These are phyloP conservation scores for Parazoanthus swiftii DNA, from an alignment of 92 coral and sea anemone species.

Conservation along the genomic window DNA sequence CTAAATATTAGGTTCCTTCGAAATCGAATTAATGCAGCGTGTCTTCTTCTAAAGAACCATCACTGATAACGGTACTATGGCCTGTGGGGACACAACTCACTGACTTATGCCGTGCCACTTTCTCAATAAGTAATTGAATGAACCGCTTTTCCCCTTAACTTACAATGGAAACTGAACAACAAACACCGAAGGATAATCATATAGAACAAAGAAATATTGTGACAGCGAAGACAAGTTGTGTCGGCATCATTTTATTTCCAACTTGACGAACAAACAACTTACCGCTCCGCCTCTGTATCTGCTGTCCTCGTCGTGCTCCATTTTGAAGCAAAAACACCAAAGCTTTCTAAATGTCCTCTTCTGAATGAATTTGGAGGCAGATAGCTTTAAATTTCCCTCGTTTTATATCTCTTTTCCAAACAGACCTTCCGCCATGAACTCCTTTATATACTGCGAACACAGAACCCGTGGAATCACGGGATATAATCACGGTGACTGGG, in stretches of 20 bases:
- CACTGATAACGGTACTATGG: no score
- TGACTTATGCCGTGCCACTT: no score
- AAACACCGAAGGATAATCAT: neutral
- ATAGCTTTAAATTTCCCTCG: conserved; percentile 30
- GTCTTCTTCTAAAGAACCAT: no score
- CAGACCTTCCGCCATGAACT: conserved; percentile 16
- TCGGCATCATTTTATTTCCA: neutral
- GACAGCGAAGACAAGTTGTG: neutral
- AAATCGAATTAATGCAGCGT: no score
- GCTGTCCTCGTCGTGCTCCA: conserved; percentile 42
- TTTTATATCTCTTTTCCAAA: neutral
- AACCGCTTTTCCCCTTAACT: no score
- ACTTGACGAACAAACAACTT: neutral
- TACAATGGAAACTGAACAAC: neutral
- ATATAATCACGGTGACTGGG: conserved; percentile 6
- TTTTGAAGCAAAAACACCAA: conserved; percentile 13
- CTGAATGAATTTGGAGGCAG: neutral
- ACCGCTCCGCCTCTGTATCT: conserved; percentile 37
- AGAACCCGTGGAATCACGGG: conserved; percentile 36
- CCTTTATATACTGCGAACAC: conserved; percentile 37
- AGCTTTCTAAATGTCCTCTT: neutral
- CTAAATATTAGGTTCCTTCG: no score
- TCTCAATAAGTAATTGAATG: no score
- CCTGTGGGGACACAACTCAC: no score
- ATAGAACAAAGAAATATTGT: neutral